Conservation (phyloP, 1,140 invertebrate genomes). For the Ostrea denselamellosa region DNA sequence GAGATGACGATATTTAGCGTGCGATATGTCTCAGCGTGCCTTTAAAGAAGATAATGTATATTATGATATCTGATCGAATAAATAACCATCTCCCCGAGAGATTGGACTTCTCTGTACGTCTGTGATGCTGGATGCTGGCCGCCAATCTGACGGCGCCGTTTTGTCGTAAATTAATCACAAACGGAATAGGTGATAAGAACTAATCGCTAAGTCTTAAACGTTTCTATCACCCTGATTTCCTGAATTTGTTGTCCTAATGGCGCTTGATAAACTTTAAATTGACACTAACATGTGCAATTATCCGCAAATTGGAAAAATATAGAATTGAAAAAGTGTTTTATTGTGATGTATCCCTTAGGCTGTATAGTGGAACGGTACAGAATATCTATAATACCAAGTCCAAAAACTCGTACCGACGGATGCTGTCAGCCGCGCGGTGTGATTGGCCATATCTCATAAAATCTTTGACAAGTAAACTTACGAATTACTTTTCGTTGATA, state of each 20-base stretch:
- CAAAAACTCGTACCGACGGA: not conserved
- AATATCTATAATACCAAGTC: not conserved
- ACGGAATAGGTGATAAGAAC: conserved; percentile 48
- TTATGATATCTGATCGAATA: conserved; percentile 33
- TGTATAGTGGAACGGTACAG: not conserved
- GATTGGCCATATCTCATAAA: conserved; percentile 21
- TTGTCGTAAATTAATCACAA: conserved; percentile 56
- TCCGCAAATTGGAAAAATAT: conserved; percentile 54
- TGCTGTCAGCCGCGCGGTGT: not conserved
- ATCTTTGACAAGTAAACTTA: conserved; percentile 43
- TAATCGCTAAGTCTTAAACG: conserved; percentile 52
- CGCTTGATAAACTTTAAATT: conserved; percentile 58
- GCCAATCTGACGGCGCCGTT: conserved; percentile 45
- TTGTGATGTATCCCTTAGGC: not conserved
- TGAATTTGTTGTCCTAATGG: conserved; percentile 56
- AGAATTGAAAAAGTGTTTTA: conserved; percentile 36
- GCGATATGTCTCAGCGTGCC: conserved; percentile 33
- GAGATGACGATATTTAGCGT: conserved; percentile 34
- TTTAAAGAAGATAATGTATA: conserved; percentile 31
- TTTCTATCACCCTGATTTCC: conserved; percentile 54
- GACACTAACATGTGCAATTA: conserved; percentile 56
- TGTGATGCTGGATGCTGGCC: conserved; percentile 17
- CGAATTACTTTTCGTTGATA: conserved; percentile 38
- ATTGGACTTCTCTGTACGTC: conserved; percentile 33
- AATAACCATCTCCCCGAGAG: conserved; percentile 7